Conservation (phyloP, 1,140 invertebrate genomes). For the Zophobas morio region DNA sequence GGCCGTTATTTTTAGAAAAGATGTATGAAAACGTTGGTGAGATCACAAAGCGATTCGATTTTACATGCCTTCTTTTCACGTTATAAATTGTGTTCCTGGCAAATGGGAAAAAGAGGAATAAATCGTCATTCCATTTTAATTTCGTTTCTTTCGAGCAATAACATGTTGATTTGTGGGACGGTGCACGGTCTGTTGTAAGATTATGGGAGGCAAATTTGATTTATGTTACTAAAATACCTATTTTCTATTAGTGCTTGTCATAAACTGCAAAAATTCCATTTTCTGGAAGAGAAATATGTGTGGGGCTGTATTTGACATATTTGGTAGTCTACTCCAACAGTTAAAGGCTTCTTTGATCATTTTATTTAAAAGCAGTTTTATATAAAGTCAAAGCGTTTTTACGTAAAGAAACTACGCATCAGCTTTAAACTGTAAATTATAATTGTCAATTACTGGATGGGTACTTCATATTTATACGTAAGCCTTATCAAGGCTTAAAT, state of each 20-base stretch:
- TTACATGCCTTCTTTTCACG: slow-evolving; percentile 3
- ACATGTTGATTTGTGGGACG: slow-evolving; percentile 36
- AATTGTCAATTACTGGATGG: too few relatives aligned
- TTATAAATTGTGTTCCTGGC: slow-evolving; percentile 32
- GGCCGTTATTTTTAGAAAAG: slow-evolving; percentile 1
- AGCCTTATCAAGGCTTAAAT: too few relatives aligned
- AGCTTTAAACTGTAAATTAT: too few relatives aligned
- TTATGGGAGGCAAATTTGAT: slow-evolving; percentile 31
- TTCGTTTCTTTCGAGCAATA: slow-evolving; percentile 34
- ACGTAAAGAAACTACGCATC: too few relatives aligned
- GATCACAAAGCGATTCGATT: slow-evolving; percentile 30
- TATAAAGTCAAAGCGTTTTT: too few relatives aligned
- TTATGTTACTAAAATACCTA: neutral
- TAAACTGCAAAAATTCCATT: neutral
- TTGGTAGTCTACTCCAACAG: too few relatives aligned
- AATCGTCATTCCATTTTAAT: slow-evolving; percentile 35
- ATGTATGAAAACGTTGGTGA: slow-evolving; percentile 22
- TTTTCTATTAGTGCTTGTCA: slow-evolving; percentile 20
- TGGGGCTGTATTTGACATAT: too few relatives aligned
- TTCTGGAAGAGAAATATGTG: too few relatives aligned
- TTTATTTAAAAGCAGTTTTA: too few relatives aligned
- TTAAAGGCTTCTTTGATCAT: too few relatives aligned
- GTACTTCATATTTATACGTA: too few relatives aligned
- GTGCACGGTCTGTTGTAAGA: slow-evolving; percentile 25
- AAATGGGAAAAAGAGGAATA: slow-evolving; percentile 38